Evolutionary conservation across 2,113 vertebrate genomes (phyloP), one percentile per base, ranked within the genome.

Genomic region (Prietella phreatophila): DNA sequence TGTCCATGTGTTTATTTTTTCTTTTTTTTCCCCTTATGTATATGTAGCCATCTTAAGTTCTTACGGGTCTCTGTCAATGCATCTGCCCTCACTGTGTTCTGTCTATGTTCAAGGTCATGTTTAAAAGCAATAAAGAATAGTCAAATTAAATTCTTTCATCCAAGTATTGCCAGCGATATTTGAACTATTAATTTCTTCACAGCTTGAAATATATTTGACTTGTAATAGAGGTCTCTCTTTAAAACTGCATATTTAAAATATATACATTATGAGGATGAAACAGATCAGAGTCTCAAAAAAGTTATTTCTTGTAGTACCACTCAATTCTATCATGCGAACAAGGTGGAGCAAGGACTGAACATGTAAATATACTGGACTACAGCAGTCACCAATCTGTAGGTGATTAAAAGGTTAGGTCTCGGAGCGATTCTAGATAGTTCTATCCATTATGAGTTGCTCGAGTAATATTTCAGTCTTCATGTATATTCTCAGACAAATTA

Each of bases 71-170:
- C 33, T 91, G 85, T 91, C 89, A 82, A 79, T 89, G 88, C 92
- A 90, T 89, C 93, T 95, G 93, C 94, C 92, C 87, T 94, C 95
- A 93, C 92, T 95, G 92, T 95, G 92, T 91, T 94, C 91, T 95
- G 92, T 95, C 93, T 95, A 93, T 96, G 94, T 95, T 94, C 91
- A 94, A 94, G 92, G 87, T 94, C 93, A 94, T 96, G 94, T 96
- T 95, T 93, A 93, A 94, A 89, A 96, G 94, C 94, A 96, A 96
- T 96, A 96, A 95, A 96, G 93, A 91, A 89, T 93, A 94, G 93
- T 93, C 85, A 90, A 92, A 92, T 91, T 92, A 92, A 92, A 90
- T 88, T 81, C 90, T 90, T 91, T 91, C 76, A 87, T 79, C 30
- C 20, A 80, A 81, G 80, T 89, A 83, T 87, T 88, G 84, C 79